Evolutionary conservation across 2,888 invertebrate genomes (phyloP).

Genomic region (Limnephilus rhombicus): DNA sequence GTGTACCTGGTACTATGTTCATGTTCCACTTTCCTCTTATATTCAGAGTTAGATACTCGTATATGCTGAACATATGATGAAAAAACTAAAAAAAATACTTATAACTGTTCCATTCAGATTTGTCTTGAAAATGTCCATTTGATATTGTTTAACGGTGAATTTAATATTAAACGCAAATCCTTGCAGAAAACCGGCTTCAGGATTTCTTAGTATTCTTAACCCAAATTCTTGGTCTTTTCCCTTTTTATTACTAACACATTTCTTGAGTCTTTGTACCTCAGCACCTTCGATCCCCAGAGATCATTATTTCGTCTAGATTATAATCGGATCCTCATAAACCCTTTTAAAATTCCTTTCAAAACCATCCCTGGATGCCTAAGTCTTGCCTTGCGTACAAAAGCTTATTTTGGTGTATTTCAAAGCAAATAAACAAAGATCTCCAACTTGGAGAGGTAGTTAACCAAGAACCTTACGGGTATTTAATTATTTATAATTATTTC

Average conservation of each 20-base stretch:
- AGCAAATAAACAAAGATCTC: constrained; percentile 14
- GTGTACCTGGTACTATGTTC: too few relatives aligned
- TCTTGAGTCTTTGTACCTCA: background rate
- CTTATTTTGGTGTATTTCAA: background rate
- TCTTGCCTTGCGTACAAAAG: background rate
- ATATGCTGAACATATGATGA: too few relatives aligned
- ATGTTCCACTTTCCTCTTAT: too few relatives aligned
- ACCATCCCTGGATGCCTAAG: background rate
- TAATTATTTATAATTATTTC: constrained; percentile 7
- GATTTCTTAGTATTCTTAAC: background rate
- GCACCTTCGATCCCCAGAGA: constrained; percentile 2
- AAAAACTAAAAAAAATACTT: too few relatives aligned
- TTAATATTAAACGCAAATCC: background rate
- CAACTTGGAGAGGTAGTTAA: background rate
- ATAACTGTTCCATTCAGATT: too few relatives aligned
- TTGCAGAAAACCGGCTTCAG: background rate
- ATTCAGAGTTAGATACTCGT: too few relatives aligned
- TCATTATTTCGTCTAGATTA: constrained; percentile 18
- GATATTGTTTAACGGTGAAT: background rate
- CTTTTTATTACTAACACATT: background rate
- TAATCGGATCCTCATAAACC: background rate
- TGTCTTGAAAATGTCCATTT: background rate
- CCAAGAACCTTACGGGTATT: background rate
- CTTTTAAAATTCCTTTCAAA: background rate
- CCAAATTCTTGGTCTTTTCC: background rate